Evolutionary conservation across 2,113 vertebrate species (phyloP), one percentile per base, ranked within the genome.

Genomic region (Callipepla squamata): DNA sequence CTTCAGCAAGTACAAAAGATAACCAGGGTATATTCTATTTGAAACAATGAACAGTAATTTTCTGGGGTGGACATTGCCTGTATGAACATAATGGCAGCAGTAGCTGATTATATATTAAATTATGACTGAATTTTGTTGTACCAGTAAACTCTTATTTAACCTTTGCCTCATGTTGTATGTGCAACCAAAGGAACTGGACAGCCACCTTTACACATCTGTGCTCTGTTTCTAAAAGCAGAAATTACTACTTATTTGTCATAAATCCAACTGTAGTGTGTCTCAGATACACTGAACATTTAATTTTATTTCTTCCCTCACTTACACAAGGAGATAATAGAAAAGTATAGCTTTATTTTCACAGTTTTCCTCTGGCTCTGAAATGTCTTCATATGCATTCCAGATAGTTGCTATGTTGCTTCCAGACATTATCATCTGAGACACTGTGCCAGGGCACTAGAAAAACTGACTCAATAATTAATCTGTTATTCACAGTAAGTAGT

Each of bases 311-410:
- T 81, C 58, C 47, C 90, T 51, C 38, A 73, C 55, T 55, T 90
- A 42, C 0, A 0, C 8, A 42, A 74, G 72, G 47, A 95, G 90
- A 47, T 65, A 85, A 80, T 42, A 25, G 36, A 90, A 95, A 96
- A 93, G 72, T 80, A 36, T 25, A 38, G n/a, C 81, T 93, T 85
- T 76, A 63, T 87, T 94, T 85, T 91, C 30, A 30, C 11, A 75
- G 40, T 69, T 94, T 96, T 91, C 58, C 87, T 92, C 66, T 83
- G 62, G 32, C 78, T 92, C 89, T 93, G 81, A 81, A 90, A 83
- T 89, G 82, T 89, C 77, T 95, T 95, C 86, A 82, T 4, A 66
- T 50, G 65, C 48, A 89, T 93, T 97, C 22, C 47, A 89, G 68
- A 83, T 47, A 94, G 85, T 74, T 80, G 87, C 85, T 94, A 28